Evolutionary conservation across 2,888 invertebrate genomes (phyloP).

Genomic region (Helobdella robusta): DNA sequence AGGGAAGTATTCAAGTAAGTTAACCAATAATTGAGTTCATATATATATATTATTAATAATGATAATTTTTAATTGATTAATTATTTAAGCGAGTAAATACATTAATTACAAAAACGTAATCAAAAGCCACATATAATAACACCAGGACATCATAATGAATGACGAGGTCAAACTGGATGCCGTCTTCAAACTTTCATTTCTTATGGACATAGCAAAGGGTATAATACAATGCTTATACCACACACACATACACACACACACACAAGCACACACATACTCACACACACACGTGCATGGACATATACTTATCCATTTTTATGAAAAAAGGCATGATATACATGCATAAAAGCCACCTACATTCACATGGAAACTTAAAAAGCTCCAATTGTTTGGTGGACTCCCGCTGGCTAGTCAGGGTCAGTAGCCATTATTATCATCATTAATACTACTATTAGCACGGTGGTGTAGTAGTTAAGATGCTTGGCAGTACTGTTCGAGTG

Average conservation of each 20-base stretch:
- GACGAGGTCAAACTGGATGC: slow-evolving; percentile 44
- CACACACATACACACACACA: too few relatives aligned
- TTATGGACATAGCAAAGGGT: slow-evolving; percentile 44
- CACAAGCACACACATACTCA: too few relatives aligned
- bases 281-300: too few relatives aligned
- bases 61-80: neutral
- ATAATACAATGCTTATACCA: too few relatives aligned
- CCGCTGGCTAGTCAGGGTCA: slow-evolving; percentile 40
- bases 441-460: too few relatives aligned
- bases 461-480: too few relatives aligned
- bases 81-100: neutral
- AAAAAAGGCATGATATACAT: slow-evolving; percentile 45
- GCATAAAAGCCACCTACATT: slow-evolving; percentile 42
- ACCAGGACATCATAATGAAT: slow-evolving; percentile 42
- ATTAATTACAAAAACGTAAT: neutral
- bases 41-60: neutral
- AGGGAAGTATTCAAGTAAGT: slow-evolving; percentile 60
- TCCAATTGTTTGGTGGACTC: slow-evolving; percentile 47
- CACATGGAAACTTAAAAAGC: slow-evolving; percentile 46
- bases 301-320: too few relatives aligned
- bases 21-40: neutral
- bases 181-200: slow-evolving; percentile 44
- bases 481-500: too few relatives aligned
- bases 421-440: too few relatives aligned
- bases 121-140: too few relatives aligned